Conservation (phyloP, 23 tunicate genomes). For the Trididemnum clinides region DNA sequence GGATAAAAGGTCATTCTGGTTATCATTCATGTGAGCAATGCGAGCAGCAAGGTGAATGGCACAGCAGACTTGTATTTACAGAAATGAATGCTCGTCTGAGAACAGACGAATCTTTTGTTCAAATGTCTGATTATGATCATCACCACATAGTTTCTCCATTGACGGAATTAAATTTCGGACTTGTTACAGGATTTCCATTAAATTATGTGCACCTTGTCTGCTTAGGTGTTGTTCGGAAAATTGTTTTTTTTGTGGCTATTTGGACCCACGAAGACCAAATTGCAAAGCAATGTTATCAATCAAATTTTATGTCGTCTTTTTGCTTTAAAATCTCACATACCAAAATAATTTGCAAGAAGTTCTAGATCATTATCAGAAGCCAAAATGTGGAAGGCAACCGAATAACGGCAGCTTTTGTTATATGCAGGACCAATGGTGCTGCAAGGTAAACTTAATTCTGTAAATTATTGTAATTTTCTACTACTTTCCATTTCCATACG, state of each 20-base stretch:
- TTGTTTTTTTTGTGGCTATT: conserved; percentile 32
- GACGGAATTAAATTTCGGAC: conserved; percentile 25
- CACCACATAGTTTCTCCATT: conserved; percentile 29
- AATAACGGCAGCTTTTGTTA: conserved; percentile 44
- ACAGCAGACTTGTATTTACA: conserved; percentile 10
- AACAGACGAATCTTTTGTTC: conserved; percentile 24
- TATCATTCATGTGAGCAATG: conserved; percentile 54
- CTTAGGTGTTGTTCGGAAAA: conserved; percentile 39
- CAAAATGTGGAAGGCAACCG: conserved; percentile 60
- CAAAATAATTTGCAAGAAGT: conserved; percentile 33
- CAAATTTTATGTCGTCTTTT: not conserved
- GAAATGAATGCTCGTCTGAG: not conserved
- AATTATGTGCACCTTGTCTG: conserved; percentile 62
- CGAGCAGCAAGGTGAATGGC: conserved; percentile 44
- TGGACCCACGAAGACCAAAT: conserved; percentile 23
- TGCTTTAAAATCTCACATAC: not conserved
- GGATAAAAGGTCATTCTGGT: conserved; percentile 44
- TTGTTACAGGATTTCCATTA: conserved; percentile 29
- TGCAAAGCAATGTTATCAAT: not conserved
- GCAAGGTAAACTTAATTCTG: not conserved
- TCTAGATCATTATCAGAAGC: conserved; percentile 35
- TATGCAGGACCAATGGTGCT: conserved; percentile 54
- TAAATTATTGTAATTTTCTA: conserved; percentile 29
- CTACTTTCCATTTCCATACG: not conserved
- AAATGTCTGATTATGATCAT: conserved; percentile 26